These are phyloP conservation scores for Diplodus sargus DNA, from an alignment of 2,797 vertebrate genomes.

Conservation along the genomic window DNA sequence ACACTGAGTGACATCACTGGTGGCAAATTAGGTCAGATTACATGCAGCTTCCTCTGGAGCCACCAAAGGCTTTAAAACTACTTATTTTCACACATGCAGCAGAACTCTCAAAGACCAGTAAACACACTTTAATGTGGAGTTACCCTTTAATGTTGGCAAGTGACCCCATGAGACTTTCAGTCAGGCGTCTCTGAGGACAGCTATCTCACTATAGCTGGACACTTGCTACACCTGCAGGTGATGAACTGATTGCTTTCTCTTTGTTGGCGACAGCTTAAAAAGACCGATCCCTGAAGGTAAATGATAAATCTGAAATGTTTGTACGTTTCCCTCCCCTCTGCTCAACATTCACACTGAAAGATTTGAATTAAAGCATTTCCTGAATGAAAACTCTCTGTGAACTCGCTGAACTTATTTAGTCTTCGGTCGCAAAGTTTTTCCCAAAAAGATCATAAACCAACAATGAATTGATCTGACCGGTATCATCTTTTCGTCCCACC, in stretches of 20 bases:
- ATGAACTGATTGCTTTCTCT: not conserved
- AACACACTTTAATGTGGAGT: no score
- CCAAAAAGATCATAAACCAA: no score
- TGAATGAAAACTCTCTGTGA: not conserved
- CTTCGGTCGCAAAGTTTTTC: not conserved
- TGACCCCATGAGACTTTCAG: not conserved
- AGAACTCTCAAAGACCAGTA: no score
- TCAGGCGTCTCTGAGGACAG: slow-evolving; percentile 4
- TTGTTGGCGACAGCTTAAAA: not conserved
- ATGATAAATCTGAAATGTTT: not conserved
- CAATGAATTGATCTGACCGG: not conserved
- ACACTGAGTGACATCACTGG: no score
- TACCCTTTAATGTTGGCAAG: not conserved
- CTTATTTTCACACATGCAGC: no score
- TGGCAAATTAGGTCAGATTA: no score
- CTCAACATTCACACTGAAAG: not conserved
- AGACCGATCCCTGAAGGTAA: not conserved
- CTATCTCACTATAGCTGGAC: not conserved
- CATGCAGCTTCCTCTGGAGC: no score
- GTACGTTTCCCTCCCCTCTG: not conserved
- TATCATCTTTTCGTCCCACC: not conserved
- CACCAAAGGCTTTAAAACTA: no score
- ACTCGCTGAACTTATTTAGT: not conserved
- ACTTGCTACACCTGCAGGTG: slow-evolving; percentile 13
- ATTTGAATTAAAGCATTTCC: not conserved